Conservation (phyloP, 2,113 vertebrate genomes). For the Procavia capensis region DNA sequence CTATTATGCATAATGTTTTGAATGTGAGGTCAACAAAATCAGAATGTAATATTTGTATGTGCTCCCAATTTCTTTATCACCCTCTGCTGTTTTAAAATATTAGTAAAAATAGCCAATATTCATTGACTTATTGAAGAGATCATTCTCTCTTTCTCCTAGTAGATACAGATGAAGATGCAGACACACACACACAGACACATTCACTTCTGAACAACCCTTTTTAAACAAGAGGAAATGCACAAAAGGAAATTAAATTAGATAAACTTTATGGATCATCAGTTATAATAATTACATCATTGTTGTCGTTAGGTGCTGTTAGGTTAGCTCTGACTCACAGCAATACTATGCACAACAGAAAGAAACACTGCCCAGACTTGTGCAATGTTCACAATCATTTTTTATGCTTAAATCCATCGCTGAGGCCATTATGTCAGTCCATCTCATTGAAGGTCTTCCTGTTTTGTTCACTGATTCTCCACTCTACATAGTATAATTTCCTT, state of each 20-base stretch:
- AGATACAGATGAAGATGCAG: too few relatives aligned
- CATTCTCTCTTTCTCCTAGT: neutral
- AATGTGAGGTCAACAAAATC: neutral
- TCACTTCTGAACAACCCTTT: neutral
- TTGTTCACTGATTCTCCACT: too few relatives aligned
- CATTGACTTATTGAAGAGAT: neutral
- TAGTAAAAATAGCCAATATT: neutral
- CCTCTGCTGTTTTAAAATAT: neutral
- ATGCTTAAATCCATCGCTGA: too few relatives aligned
- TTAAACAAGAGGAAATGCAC: neutral
- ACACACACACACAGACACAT: too few relatives aligned
- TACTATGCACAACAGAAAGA: too few relatives aligned
- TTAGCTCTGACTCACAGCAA: too few relatives aligned
- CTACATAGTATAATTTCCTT: too few relatives aligned
- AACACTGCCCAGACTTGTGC: too few relatives aligned
- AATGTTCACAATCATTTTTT: too few relatives aligned
- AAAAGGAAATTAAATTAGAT: neutral
- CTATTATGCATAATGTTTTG: neutral
- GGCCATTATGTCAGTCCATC: too few relatives aligned
- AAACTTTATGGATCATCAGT: neutral
- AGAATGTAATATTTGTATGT: neutral
- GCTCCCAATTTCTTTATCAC: neutral
- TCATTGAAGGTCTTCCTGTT: too few relatives aligned
- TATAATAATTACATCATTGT: neutral
- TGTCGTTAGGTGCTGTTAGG: too few relatives aligned